Percentiles rank a stretch among this genome's conserved stretches.
Evolutionary conservation across 2,888 invertebrate species (phyloP).

Genomic region (Iphiclides podalirius): DNA sequence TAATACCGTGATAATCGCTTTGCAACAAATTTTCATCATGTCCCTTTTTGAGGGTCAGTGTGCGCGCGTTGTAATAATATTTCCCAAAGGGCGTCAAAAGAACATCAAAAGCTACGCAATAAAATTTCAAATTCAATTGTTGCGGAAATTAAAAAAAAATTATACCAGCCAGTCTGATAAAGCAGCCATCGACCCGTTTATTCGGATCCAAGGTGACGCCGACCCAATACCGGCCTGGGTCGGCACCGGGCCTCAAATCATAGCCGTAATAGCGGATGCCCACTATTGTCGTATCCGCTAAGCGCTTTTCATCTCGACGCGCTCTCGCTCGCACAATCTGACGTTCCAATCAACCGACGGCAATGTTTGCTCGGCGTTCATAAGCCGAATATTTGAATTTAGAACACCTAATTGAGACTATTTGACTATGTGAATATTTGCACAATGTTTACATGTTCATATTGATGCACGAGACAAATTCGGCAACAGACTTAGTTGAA

Average conservation of each 20-base stretch:
- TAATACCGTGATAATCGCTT: too few species aligned
- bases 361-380: slow-evolving; percentile 2
- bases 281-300: slow-evolving; percentile 49
- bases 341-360: not conserved
- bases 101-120: too few species aligned
- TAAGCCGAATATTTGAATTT: not conserved
- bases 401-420: not conserved
- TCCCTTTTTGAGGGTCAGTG: too few species aligned
- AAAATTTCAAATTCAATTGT: too few species aligned
- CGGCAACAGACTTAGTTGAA: too few species aligned
- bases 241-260: slow-evolving; percentile 52
- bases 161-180: too few species aligned
- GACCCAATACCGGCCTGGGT: slow-evolving; percentile 31
- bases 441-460: too few species aligned
- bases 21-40: too few species aligned
- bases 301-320: slow-evolving; percentile 38
- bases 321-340: slow-evolving; percentile 30
- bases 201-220: slow-evolving; percentile 31
- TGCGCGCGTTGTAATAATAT: too few species aligned
- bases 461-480: too few species aligned
- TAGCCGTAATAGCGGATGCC: slow-evolving; percentile 58
- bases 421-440: not conserved
- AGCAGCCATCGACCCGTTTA: not conserved
- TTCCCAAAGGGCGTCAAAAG: too few species aligned
- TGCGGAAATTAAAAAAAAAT: too few species aligned